These are phyloP conservation scores for Propithecus coquereli DNA, from an alignment of 2,113 vertebrate species.

Conservation along the genomic window DNA sequence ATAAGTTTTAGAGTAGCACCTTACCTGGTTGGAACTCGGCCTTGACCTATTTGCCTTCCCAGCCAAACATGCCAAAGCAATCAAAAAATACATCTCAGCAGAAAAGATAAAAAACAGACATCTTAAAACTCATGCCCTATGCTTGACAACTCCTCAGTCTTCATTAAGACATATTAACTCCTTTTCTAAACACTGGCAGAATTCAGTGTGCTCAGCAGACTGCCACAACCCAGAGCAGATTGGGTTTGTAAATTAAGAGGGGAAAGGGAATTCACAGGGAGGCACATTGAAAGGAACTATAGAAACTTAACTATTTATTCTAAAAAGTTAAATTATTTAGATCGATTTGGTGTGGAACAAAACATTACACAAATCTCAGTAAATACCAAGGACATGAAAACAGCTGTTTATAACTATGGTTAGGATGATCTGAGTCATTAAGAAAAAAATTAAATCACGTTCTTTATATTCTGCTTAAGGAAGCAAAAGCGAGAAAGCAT, in stretches of 20 bases:
- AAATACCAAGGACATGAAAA: not conserved
- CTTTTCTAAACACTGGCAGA: not conserved
- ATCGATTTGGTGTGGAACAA: not conserved
- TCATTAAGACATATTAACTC: not conserved
- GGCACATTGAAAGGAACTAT: not conserved
- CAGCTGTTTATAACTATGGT: not conserved
- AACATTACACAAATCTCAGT: not conserved
- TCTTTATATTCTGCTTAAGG: not conserved
- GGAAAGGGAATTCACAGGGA: not conserved
- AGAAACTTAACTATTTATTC: not conserved
- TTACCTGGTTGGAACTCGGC: not conserved
- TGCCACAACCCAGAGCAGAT: not conserved
- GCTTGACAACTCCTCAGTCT: not conserved
- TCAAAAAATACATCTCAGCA: not conserved
- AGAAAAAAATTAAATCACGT: slow-evolving; percentile 18
- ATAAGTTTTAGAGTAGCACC: not conserved
- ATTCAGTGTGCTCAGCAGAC: not conserved
- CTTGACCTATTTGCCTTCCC: not conserved
- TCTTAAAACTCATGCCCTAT: not conserved
- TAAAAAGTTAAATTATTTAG: not conserved
- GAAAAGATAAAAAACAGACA: not conserved
- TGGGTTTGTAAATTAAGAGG: not conserved
- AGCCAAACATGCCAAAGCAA: not conserved
- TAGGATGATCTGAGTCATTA: not conserved
- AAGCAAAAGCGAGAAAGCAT: not conserved